Conservation (phyloP, 1,140 invertebrate species). For the Heterodera carotae region DNA sequence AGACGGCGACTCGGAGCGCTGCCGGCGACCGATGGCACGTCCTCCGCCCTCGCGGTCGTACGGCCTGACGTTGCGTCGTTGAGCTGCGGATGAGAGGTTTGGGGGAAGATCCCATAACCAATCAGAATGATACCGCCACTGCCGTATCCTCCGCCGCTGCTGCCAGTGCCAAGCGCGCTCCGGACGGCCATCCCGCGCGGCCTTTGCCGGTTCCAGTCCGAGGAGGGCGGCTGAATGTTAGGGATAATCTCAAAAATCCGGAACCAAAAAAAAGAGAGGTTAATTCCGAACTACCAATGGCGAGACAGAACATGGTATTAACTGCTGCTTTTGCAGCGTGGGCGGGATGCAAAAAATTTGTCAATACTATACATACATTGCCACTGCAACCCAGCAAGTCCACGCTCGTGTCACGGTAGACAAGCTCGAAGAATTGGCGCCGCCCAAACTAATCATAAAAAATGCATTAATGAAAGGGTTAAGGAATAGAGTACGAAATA, state of each 20-base stretch:
- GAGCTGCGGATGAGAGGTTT: neutral
- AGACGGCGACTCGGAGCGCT: neutral
- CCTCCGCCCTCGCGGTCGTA: neutral
- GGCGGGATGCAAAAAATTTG: neutral
- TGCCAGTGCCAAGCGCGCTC: neutral
- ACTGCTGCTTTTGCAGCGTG: neutral
- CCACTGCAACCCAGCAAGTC: slow-evolving; percentile 17
- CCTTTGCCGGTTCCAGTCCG: neutral
- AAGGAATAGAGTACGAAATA: too few relatives aligned
- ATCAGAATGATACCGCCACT: too few relatives aligned
- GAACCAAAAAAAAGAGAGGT: too few relatives aligned
- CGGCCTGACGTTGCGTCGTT: neutral
- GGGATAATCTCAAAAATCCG: too few relatives aligned
- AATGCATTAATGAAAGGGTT: too few relatives aligned
- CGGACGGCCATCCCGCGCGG: neutral
- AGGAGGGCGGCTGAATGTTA: neutral
- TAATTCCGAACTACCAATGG: too few relatives aligned
- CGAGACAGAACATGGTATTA: neutral
- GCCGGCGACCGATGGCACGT: neutral
- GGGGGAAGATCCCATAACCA: too few relatives aligned
- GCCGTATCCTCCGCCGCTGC: too few relatives aligned
- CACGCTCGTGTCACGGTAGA: slow-evolving; percentile 16
- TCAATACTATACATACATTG: neutral
- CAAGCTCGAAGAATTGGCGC: slow-evolving; percentile 22
- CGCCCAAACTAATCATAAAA: neutral